Conservation (phyloP, 2,797 vertebrate genomes). For the Propithecus perrieri region DNA sequence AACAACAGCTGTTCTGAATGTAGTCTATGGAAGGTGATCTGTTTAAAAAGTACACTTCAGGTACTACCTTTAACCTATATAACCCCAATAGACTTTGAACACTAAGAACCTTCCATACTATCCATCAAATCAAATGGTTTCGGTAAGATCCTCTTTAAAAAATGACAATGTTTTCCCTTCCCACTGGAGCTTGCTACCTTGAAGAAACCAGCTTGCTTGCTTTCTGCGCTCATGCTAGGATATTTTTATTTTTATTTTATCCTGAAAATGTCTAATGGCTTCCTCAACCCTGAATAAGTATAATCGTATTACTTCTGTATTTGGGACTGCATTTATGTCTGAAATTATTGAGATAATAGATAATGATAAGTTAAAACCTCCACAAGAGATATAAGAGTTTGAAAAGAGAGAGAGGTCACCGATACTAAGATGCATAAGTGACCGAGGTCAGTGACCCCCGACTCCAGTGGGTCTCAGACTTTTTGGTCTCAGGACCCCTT, state of each 20-base stretch:
- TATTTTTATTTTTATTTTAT: background rate
- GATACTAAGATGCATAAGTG: background rate
- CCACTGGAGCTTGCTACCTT: background rate
- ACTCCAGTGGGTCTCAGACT: background rate
- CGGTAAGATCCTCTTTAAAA: background rate
- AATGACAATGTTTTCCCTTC: background rate
- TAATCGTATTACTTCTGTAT: background rate
- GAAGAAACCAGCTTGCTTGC: background rate
- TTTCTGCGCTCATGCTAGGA: background rate
- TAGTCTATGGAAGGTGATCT: background rate
- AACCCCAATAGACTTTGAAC: background rate
- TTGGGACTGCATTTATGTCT: background rate
- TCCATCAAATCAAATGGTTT: background rate
- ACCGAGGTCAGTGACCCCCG: background rate
- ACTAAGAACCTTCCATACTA: background rate
- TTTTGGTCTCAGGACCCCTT: background rate
- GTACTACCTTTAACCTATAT: background rate
- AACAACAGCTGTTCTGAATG: background rate
- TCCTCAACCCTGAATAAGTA: background rate
- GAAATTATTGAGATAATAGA: background rate
- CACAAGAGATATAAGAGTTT: background rate
- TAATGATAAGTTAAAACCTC: background rate
- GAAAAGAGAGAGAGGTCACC: background rate
- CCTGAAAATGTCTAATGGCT: background rate
- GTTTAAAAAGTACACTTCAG: background rate